A percentile compares a stretch with the other conserved stretches of the same genome.
Evolutionary conservation across 1,140 invertebrate species (phyloP).

Genomic region (Phocides pigmalion): DNA sequence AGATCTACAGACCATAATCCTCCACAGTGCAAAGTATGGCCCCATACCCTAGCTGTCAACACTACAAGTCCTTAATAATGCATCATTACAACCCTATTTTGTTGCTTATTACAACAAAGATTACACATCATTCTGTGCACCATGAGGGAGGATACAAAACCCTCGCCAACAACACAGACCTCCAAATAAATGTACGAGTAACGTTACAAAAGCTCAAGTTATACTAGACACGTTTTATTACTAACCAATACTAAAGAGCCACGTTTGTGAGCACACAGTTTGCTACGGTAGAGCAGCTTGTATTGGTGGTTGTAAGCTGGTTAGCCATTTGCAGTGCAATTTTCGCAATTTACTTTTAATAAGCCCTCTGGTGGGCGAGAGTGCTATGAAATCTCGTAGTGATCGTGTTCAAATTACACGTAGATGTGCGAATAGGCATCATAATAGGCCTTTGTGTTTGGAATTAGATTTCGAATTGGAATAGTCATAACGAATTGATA

Average conservation of each 20-base stretch:
- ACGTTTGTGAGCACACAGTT: conserved; percentile 12
- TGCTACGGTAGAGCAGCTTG: conserved; percentile 46
- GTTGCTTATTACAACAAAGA: conserved; percentile 72
- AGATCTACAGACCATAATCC: conserved; percentile 49
- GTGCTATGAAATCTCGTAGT: conserved; percentile 68
- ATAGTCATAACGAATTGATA: conserved; percentile 22
- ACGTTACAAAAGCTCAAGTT: conserved; percentile 43
- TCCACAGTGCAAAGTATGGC: conserved; percentile 13
- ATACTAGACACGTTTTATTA: conserved; percentile 45
- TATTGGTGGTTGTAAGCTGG: conserved; percentile 58
- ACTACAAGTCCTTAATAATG: conserved; percentile 61
- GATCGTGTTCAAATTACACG: conserved; percentile 46
- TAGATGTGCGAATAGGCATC: conserved; percentile 47
- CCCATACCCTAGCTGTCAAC: conserved; percentile 60
- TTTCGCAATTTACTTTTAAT: conserved; percentile 82
- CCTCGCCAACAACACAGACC: conserved; percentile 45
- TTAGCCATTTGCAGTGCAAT: conserved; percentile 77
- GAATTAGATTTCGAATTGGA: conserved; percentile 34
- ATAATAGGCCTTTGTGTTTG: conserved; percentile 33
- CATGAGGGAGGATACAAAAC: conserved; percentile 50
- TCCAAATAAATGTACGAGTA: conserved; percentile 12
- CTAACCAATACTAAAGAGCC: conserved; percentile 40
- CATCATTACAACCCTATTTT: conserved; percentile 73
- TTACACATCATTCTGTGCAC: conserved; percentile 62
- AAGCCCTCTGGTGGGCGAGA: conserved; percentile 66